Percentiles rank a stretch among this genome's conserved stretches.
phyloP scores from a whole-genome alignment of 2,888 invertebrate species.

The Amphipoea lucens region DNA sequence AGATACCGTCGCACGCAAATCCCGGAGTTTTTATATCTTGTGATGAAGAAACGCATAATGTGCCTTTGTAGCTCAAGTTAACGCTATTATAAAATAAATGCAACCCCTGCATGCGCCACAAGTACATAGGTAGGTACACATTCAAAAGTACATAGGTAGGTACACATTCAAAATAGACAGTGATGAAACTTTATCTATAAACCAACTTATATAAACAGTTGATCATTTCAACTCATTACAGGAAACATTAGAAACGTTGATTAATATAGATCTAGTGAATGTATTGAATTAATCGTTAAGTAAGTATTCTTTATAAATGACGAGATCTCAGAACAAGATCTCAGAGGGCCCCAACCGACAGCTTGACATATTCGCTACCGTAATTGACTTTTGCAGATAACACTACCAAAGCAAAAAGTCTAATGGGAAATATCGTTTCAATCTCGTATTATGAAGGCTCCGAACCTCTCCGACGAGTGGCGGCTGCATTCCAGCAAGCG shows the following conservation, averaged over 20 bases:
- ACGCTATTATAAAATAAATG: constrained; percentile 13
- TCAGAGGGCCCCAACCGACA: constrained; percentile 39
- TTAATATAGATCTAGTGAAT: constrained; percentile 23
- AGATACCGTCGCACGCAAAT: constrained; percentile 36
- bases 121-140: neutral
- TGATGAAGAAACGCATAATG: constrained; percentile 21
- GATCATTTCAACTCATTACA: constrained; percentile 31
- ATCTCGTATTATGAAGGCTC: constrained; percentile 43
- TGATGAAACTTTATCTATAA: neutral
- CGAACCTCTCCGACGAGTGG: constrained; percentile 4
- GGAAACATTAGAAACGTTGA: constrained; percentile 42
- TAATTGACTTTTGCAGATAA: constrained; percentile 62
- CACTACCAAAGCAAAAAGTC: constrained; percentile 55
- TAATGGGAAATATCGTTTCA: constrained; percentile 53
- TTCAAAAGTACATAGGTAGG: neutral
- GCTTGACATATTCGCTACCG: constrained; percentile 57
- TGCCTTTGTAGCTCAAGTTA: constrained; percentile 12
- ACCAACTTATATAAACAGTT: constrained; percentile 2
- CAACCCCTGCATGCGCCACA: neutral
- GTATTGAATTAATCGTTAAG: constrained; percentile 39
- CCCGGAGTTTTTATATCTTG: constrained; percentile 20
- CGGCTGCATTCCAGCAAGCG: constrained; percentile 46
- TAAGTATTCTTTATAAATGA: constrained; percentile 53
- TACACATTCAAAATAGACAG: neutral
- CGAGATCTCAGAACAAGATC: constrained; percentile 61